These are phyloP conservation scores for Oscheius onirici DNA, from an alignment of 2,888 invertebrate genomes.

Conservation along the genomic window DNA sequence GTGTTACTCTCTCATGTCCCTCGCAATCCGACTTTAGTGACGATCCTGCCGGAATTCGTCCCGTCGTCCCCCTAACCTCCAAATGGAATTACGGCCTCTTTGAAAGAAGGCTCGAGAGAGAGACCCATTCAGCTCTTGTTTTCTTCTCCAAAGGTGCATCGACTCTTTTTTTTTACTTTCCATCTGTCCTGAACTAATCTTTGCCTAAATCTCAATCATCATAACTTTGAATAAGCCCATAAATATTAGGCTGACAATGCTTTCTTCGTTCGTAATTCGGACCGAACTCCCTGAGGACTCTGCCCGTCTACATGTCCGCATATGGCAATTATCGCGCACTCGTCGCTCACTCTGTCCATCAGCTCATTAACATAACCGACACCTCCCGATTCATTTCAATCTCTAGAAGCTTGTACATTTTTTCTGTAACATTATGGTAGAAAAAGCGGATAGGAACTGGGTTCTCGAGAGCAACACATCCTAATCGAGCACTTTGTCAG, in stretches of 20 bases:
- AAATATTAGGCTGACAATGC: slow-evolving; percentile 17
- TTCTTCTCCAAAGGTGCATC: slow-evolving; percentile 6
- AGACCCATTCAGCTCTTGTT: slow-evolving; percentile 22
- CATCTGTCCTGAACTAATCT: neutral
- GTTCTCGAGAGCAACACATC: no score
- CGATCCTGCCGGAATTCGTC: slow-evolving; percentile 26
- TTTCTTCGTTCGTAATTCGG: slow-evolving; percentile 14
- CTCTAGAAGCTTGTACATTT: neutral
- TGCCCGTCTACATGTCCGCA: slow-evolving; percentile 27
- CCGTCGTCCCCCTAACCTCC: slow-evolving; percentile 29
- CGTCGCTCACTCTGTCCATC: slow-evolving; percentile 26
- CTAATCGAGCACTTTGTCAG: no score
- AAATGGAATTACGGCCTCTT: slow-evolving; percentile 35
- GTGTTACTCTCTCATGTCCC: slow-evolving; percentile 28
- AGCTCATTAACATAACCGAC: slow-evolving; percentile 27
- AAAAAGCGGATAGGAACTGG: no score
- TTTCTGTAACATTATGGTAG: no score
- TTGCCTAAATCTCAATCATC: neutral
- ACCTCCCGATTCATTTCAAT: neutral
- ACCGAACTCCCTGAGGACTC: slow-evolving; percentile 13
- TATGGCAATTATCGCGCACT: slow-evolving; percentile 30
- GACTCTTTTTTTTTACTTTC: neutral
- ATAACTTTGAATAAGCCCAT: neutral
- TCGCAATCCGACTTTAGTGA: slow-evolving; percentile 22
- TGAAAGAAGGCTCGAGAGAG: slow-evolving; percentile 31